Base-by-base conservation (phyloP, 2,888 invertebrate species). In the Lepetodrilus schrolli region DNA sequence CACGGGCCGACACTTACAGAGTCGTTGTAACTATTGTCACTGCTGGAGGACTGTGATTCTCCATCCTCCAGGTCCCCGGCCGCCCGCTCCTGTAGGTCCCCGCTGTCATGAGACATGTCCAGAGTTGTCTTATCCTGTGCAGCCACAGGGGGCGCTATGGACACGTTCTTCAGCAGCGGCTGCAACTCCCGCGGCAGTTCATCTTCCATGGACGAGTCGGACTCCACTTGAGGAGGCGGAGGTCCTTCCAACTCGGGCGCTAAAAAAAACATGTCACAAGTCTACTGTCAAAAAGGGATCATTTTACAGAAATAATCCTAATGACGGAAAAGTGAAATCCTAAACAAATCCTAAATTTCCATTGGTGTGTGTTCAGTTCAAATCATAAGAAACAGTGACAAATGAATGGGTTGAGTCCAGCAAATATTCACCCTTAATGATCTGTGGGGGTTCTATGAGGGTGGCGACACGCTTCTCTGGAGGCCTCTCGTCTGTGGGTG, bases 171-270 rank as follows among this genome's bases (percentile, higher is more conserved):
- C 66, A 86, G 72, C 74, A 86, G 73, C 5, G 86, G 85, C 70
- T 83, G 82, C 10, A 84, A 83, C 73, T 86, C 86, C 36, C 79
- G 80, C 0, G 84, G 85, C 17, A 84, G 76, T 26, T 84, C 84
- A 30, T 85, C 86, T 34, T 83, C 83, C 78, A 81, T 58, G 37
- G 81, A 74, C 43, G 78, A 80, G 51, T 78, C 80, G 0, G 80
- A 78, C 47, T 75, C 75, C 13, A 75, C 77, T 20, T 74, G 65
- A 26, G 78, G 71, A 2, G 80, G 78, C 0, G 82, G 70, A 73
- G 81, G 70, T 72, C 84, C 74, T 70, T 83, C 82, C 66, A 85
- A 72, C 48, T 85, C 84, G 65, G 84, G 86, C 17, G 86, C 85
- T 86, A 70, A n/a, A 68, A 66, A 34, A 69, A n/a, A 26, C 43